phyloP scores from a whole-genome alignment of 2,113 vertebrate species.

The Tachysurus fulvidraco region DNA sequence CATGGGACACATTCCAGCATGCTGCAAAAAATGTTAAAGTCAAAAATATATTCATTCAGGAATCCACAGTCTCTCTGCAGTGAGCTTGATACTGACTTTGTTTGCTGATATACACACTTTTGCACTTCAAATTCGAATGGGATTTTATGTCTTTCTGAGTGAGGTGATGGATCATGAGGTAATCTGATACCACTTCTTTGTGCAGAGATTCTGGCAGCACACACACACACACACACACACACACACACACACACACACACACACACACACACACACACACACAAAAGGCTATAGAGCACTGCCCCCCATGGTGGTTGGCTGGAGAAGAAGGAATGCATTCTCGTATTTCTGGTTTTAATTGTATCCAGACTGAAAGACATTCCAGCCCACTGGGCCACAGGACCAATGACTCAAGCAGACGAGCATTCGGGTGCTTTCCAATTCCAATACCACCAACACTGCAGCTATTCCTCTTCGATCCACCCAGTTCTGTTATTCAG shows the following conservation, averaged over 20 bases:
- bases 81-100: not conserved
- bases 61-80: not conserved
- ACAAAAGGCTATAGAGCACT: constrained; percentile 11
- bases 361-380: constrained; percentile 50
- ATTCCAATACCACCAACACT: constrained; percentile 19
- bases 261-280: constrained; percentile 1
- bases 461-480: constrained; percentile 5
- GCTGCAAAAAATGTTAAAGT: not conserved
- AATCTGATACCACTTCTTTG: constrained; percentile 45
- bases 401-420: constrained; percentile 49
- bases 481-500: constrained; percentile 15
- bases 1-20: not conserved
- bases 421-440: constrained; percentile 49
- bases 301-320: constrained; percentile 38
- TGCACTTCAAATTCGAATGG: constrained; percentile 21
- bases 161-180: constrained; percentile 34
- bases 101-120: constrained; percentile 4
- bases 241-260: constrained; percentile 11
- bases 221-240: constrained; percentile 24
- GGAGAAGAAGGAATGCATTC: constrained; percentile 41
- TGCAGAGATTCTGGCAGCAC: not conserved
- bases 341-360: constrained; percentile 51
- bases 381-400: constrained; percentile 44
- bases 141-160: constrained; percentile 28
- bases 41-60: constrained; percentile 10